Base-by-base conservation (phyloP, 1,140 invertebrate species). In the Saccostrea cuccullata region DNA sequence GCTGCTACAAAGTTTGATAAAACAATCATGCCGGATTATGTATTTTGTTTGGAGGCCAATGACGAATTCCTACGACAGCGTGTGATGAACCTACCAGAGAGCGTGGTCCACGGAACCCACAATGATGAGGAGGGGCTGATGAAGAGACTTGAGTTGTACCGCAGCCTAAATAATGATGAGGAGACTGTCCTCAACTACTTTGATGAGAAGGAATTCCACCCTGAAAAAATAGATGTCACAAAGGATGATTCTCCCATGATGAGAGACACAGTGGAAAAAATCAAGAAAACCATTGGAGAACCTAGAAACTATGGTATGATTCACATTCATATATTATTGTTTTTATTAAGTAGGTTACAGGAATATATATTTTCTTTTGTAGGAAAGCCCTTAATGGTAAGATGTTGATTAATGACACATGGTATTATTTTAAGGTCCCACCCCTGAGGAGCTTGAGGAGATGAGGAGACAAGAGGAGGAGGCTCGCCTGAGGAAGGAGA, bases 31-130 rank as follows among this genome's bases (percentile, higher is more conserved):
- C 95, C 96, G 17, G 95, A 96, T 77, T 94, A 96, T 86, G 96
- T 97, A 0, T 95, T 97, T 40, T 95, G 95, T 84, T 93, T 97
- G 67, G 96, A 97, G 88, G 96, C 97, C 11, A 95, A 95, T 2
- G 97, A 97, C 92, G 96, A 97, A 17, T 97, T 97, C 93, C 94
- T 97, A n/a, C 96, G 96, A 40, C 95, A 97, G 36, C 95, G 97
- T 85, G 95, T 97, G 4, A 97, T 97, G 95, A 95, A 95, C 83
- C 94, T 96, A 58, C 96, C 97, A 0, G 96, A 97, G 93, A 95
- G 93, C 84, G 95, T 96, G 58, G 94, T 96, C 26, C 95, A 94
- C 55, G 94, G 94, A 15, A 94, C 94, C 47, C 95, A 95, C 88
- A 95, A 95, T 89, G 94, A 93, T 9, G 95, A 96, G 90, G 93